Conservation (phyloP, 2,888 invertebrate species). For the Rhopalosiphum nymphaeae region DNA sequence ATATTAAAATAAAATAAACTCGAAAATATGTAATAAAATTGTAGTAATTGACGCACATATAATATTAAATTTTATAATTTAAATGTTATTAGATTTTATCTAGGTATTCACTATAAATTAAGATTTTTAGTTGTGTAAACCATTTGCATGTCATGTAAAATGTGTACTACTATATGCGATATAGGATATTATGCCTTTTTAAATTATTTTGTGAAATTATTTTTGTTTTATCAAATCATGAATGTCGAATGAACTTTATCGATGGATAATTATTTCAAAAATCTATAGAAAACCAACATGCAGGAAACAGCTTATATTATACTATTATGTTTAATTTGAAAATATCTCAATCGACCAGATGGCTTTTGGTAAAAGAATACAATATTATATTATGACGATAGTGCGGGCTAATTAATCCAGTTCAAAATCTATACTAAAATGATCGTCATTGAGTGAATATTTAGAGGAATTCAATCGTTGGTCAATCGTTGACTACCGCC, state of each 20-base stretch:
- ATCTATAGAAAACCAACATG: not conserved
- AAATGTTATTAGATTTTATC: not conserved
- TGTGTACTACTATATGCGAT: not conserved
- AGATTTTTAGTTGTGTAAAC: not conserved
- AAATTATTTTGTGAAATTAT: not conserved
- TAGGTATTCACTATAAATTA: not conserved
- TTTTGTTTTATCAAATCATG: not conserved
- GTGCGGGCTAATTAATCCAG: not conserved
- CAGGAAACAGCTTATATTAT: not conserved
- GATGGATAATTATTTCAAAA: not conserved
- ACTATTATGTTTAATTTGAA: not conserved
- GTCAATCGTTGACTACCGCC: not conserved
- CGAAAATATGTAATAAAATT: not conserved
- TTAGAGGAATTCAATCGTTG: not conserved
- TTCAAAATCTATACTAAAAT: not conserved
- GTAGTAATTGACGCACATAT: not conserved
- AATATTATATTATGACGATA: not conserved
- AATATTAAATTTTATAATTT: not conserved
- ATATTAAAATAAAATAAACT: not conserved
- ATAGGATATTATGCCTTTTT: not conserved
- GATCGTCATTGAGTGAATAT: not conserved
- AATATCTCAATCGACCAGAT: not conserved
- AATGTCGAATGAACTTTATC: not conserved
- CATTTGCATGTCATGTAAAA: not conserved
- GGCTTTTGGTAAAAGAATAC: not conserved